phyloP scores from a whole-genome alignment of 2,888 invertebrate species.

The Quadriops clusia region DNA sequence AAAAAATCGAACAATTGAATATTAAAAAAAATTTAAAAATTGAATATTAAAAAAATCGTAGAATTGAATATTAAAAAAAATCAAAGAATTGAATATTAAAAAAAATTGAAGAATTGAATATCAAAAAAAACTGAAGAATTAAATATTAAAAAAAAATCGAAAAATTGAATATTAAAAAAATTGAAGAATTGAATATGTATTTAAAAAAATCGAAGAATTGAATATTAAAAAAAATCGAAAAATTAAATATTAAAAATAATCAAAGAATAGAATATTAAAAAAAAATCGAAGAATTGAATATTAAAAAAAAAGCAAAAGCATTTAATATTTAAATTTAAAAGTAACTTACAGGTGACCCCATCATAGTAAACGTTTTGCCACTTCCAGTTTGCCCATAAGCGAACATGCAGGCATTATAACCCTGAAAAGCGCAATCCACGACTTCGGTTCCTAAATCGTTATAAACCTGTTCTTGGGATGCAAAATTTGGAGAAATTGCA shows the following conservation, averaged over 20 bases:
- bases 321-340: background rate
- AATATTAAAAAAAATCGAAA: no score
- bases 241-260: background rate
- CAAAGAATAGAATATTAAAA: background rate
- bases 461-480: slow-evolving; percentile 72
- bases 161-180: slow-evolving; percentile 5
- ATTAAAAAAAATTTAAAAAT: no score
- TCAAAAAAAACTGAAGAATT: no score
- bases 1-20: no score
- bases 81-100: no score
- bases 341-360: slow-evolving; percentile 59
- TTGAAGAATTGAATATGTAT: background rate
- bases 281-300: background rate
- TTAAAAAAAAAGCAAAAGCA: background rate
- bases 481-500: slow-evolving; percentile 54
- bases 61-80: no score
- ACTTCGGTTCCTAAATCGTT: slow-evolving; percentile 66
- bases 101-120: no score
- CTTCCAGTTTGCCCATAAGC: slow-evolving; percentile 88
- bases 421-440: slow-evolving; percentile 68
- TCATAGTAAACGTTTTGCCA: slow-evolving; percentile 87
- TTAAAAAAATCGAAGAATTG: slow-evolving; percentile 2
- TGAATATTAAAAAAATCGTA: no score
- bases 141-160: no score
- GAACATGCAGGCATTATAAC: slow-evolving; percentile 84